Evolutionary conservation across 23 tunicate genomes (phyloP), one percentile per base, ranked within the genome.

Genomic region (Halocynthia roretzi): DNA sequence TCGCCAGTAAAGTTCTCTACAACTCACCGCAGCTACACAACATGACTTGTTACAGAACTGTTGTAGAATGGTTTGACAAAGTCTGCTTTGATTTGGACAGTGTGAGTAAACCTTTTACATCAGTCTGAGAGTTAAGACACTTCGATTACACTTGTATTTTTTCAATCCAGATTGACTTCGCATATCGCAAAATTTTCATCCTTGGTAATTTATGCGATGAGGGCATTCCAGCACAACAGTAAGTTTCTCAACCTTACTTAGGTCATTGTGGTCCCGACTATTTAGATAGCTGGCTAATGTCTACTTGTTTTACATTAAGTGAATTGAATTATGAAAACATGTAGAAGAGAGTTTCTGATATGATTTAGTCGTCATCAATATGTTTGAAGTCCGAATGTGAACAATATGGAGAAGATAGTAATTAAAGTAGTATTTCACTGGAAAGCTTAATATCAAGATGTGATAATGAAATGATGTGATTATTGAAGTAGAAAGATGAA

Each of bases 191-290:
- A 58, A 74, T 89, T 53, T 89, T 65, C 40, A 81, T 89, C 49
- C 66, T 89, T 61, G 96, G 82, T 6, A 89, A 89, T 61, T 78
- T 89, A 7, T 89, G 96, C 66, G 87, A 89, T 57, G 78, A 62
- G 8, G 90, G 90, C 6, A 51, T 81, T 15, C 81, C 90, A 7
- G 56, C 72, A 50, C 53, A 73, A 44, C 56, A 40, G 90, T 85
- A 80, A 80, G 90, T 76, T 31, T 31, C 4, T 31, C 2, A 31
- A 31, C 44, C 1, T 31, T 31, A 31, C 44, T 31, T 31, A 31
- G 44, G 4, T 31, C 44, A 31, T 1, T 31, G 44, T 31, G 44
- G 44, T 31, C 44, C 44, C 44, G 44, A 31, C 44, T 31, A 31
- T 31, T 31, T 31, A 31, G 44, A 31, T 31, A 31, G 44, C 44